Base-by-base conservation (phyloP, 2,113 vertebrate genomes). In the Ammodytes marinus region DNA sequence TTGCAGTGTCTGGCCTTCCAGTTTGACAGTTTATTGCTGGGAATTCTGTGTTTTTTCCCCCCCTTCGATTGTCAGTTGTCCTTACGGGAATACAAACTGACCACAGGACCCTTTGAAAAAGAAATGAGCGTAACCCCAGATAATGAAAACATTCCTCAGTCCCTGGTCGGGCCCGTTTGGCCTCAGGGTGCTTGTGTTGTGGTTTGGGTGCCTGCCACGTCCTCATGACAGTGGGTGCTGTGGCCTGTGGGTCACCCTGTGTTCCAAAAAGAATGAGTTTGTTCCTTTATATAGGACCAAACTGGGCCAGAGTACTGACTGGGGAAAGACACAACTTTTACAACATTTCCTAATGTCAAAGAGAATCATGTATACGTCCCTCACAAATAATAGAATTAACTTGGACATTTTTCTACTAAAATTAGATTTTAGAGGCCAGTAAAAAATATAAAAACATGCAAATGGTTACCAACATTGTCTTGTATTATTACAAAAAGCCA, bases 71-170 rank as follows among this genome's bases (percentile, higher is more conserved):
- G 83, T 76, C 45, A 77, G 49, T 64, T 59, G 43, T 78, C 58
- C 17, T 5, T 8, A 37, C 9, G 46, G 52, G 54, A 75, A 58
- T 17, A 10, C 74, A 3, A 79, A 50, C 2, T 13, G 47, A 72
- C 86, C 74, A 37, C 78, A 78, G 84, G 17, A 65, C 64, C 59
- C 39, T 85, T 66, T 66, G 85, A 79, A 87, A 87, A 27, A 27
- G 27, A 27, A 86, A 83, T 40, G 61, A 77, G 55, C 78, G 65
- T 66, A 73, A 67, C 46, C 27, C 75, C 76, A 72, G 70, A 79
- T 53, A 83, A 84, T 88, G 79, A 88, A 86, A 86, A 86, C 80
- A 74, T 82, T 82, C 75, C 74, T 4, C n/a, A 75, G 61, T 70
- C 64, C 46, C 19, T 43, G 53, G 88, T 81, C 72, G 57, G 64